phyloP scores from a whole-genome alignment of 2,888 invertebrate genomes.

The Mythimna loreyi region DNA sequence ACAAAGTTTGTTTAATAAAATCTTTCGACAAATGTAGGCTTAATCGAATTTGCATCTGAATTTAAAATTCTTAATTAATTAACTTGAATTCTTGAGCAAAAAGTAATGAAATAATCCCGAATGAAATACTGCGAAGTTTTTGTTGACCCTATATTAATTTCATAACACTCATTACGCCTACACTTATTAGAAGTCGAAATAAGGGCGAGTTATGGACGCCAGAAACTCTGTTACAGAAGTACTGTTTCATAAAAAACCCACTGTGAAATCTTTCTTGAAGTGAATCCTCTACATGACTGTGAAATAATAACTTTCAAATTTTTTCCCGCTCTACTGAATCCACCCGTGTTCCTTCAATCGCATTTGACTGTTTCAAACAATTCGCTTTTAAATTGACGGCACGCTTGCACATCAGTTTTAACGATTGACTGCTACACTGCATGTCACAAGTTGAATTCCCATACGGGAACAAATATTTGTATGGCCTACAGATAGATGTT shows the following conservation, averaged over 20 bases:
- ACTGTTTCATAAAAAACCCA: neutral
- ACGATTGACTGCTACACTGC: no score
- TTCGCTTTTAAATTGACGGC: no score
- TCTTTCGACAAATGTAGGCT: constrained; percentile 12
- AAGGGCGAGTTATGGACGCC: neutral
- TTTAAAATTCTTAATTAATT: constrained; percentile 24
- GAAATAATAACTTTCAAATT: no score
- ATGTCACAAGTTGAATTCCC: no score
- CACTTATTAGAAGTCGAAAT: neutral
- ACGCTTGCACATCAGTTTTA: no score
- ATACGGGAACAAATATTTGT: no score
- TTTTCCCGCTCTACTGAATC: no score
- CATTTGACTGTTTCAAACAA: no score
- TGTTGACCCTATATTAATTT: constrained; percentile 7
- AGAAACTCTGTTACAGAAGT: neutral
- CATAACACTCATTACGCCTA: constrained; percentile 6
- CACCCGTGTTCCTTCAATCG: no score
- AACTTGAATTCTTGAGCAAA: constrained; percentile 4
- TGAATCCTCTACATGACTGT: no score
- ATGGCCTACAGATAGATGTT: no score
- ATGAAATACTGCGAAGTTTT: neutral
- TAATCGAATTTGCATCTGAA: constrained; percentile 21
- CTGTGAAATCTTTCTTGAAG: no score
- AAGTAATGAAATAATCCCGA: constrained; percentile 22
- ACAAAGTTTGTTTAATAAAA: constrained; percentile 19